These are phyloP conservation scores for Eurosta solidaginis DNA, from an alignment of 1,140 invertebrate genomes.

Conservation along the genomic window DNA sequence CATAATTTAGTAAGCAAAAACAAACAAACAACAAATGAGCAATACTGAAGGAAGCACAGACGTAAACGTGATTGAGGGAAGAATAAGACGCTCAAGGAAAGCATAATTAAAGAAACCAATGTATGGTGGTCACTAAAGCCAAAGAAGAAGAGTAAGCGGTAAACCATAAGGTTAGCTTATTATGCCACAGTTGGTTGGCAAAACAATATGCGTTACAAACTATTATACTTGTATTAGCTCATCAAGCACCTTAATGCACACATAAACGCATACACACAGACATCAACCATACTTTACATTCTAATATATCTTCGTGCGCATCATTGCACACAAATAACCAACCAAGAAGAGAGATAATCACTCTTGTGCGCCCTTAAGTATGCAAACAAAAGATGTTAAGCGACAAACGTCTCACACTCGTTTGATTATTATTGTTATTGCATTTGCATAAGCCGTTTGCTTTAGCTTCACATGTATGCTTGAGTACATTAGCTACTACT, in stretches of 20 bases:
- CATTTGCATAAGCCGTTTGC: background rate
- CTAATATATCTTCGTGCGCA: background rate
- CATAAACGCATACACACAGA: background rate
- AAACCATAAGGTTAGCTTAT: too few species aligned
- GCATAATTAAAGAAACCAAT: too few species aligned
- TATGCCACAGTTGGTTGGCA: too few species aligned
- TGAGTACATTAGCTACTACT: background rate
- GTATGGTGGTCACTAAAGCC: too few species aligned
- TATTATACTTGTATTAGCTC: too few species aligned
- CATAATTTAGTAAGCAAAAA: constrained; percentile 2
- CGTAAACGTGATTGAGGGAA: background rate
- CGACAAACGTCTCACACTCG: background rate
- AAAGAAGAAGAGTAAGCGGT: too few species aligned
- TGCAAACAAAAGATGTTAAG: background rate
- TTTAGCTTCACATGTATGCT: background rate
- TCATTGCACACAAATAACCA: background rate
- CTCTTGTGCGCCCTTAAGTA: constrained; percentile 17
- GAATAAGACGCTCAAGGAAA: background rate
- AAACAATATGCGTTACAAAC: too few species aligned
- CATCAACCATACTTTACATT: background rate
- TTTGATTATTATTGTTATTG: background rate
- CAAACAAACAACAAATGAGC: background rate
- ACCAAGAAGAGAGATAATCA: constrained; percentile 16
- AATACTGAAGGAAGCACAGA: background rate
- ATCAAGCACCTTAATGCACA: background rate